Percentiles rank a stretch among this genome's conserved stretches.
Conservation (phyloP, 2,113 vertebrate genomes). For the Cynopterus brachyotis region DNA sequence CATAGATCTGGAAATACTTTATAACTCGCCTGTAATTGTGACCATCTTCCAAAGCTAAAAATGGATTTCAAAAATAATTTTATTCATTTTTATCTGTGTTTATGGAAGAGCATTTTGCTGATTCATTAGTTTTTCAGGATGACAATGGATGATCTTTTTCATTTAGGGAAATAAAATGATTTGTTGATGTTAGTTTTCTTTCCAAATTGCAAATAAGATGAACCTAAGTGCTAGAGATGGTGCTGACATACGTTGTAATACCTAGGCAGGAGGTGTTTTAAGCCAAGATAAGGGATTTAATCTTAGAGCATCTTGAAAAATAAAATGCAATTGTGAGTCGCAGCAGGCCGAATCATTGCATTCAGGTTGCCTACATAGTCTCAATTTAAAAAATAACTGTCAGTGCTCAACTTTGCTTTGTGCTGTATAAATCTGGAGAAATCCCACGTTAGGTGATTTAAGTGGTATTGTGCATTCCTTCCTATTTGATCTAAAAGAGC, state of each 20-base stretch:
- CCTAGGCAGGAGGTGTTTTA: slow-evolving; percentile 56
- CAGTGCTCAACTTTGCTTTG: slow-evolving; percentile 39
- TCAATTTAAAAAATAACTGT: slow-evolving; percentile 62
- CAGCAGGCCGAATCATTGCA: slow-evolving; percentile 30
- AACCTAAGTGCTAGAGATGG: slow-evolving; percentile 50
- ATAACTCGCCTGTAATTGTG: slow-evolving; percentile 52
- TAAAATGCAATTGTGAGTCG: slow-evolving; percentile 57
- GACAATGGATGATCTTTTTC: neutral
- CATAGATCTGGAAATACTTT: slow-evolving; percentile 54
- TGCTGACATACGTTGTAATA: slow-evolving; percentile 43
- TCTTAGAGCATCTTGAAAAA: slow-evolving; percentile 69
- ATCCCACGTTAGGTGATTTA: slow-evolving; percentile 59
- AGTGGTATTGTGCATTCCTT: slow-evolving; percentile 48
- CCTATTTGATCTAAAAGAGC: slow-evolving; percentile 40
- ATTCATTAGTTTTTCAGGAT: slow-evolving; percentile 61
- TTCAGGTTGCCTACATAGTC: neutral
- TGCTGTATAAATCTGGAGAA: slow-evolving; percentile 45
- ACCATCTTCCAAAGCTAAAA: slow-evolving; percentile 65
- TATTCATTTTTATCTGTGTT: slow-evolving; percentile 62
- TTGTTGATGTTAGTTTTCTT: slow-evolving; percentile 60
- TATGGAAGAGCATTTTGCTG: slow-evolving; percentile 12
- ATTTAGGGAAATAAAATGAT: slow-evolving; percentile 58
- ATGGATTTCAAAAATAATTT: slow-evolving; percentile 62
- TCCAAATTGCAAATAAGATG: slow-evolving; percentile 57
- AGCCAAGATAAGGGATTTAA: slow-evolving; percentile 61